Conservation (phyloP, 2,888 invertebrate species). For the Eupeodes luniger region DNA sequence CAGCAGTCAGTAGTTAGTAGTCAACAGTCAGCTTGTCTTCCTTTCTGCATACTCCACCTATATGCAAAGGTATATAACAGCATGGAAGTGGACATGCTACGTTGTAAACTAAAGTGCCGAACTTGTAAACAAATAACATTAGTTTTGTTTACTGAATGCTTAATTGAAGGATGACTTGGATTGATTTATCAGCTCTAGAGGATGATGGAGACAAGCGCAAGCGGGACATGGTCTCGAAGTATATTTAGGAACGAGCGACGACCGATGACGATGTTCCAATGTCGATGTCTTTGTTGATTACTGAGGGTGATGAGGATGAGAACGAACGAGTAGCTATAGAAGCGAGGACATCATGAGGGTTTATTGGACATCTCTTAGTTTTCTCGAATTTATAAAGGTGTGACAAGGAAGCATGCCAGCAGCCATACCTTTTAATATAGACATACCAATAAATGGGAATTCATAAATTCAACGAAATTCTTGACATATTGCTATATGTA, state of each 20-base stretch:
- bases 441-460: not conserved
- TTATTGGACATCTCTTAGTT: slow-evolving; percentile 38
- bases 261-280: slow-evolving; percentile 20
- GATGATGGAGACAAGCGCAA: not conserved
- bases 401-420: not conserved
- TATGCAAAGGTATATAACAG: not conserved
- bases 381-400: slow-evolving; percentile 46
- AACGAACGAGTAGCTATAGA: no score
- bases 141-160: slow-evolving; percentile 74
- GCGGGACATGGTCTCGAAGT: not conserved
- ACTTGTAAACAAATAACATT: slow-evolving; percentile 74
- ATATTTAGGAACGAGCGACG: no score
- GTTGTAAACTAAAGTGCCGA: slow-evolving; percentile 74
- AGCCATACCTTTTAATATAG: no score
- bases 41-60: not conserved
- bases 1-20: slow-evolving; percentile 55
- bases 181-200: slow-evolving; percentile 66
- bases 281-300: slow-evolving; percentile 39
- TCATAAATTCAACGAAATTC: slow-evolving; percentile 28
- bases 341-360: not conserved
- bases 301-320: not conserved
- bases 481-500: not conserved
- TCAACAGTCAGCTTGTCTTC: slow-evolving; percentile 56
- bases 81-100: slow-evolving; percentile 61
- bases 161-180: slow-evolving; percentile 75